Percentiles rank a stretch among this genome's conserved stretches.
Evolutionary conservation across 2,888 invertebrate species (phyloP).

Genomic region (Lycophotia porphyrea): DNA sequence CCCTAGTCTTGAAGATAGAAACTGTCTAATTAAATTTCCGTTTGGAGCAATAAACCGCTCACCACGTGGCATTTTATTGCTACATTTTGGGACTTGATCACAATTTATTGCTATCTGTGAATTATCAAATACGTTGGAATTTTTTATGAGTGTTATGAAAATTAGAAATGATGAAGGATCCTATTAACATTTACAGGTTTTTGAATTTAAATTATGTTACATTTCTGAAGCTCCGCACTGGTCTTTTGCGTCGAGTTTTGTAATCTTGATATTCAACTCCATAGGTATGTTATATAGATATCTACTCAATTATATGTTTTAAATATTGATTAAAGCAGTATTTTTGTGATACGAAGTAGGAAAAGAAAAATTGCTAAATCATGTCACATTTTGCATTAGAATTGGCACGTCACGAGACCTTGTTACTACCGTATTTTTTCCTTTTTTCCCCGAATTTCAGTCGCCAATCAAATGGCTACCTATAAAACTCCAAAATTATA

Average conservation of each 20-base stretch:
- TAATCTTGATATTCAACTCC: neutral
- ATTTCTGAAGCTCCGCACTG: conserved; percentile 3
- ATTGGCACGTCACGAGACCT: neutral
- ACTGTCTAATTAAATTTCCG: conserved; percentile 80
- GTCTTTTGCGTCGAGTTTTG: neutral
- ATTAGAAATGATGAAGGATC: conserved; percentile 49
- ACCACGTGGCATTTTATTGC: conserved; percentile 81
- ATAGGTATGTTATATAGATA: neutral
- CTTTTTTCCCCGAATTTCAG: conserved; percentile 13
- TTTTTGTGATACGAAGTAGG: neutral
- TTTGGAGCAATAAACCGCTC: conserved; percentile 77
- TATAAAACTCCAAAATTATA: conserved; percentile 44
- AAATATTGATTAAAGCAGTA: conserved; percentile 9
- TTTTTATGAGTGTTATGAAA: conserved; percentile 63
- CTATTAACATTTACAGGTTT: conserved; percentile 36
- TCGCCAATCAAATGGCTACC: conserved; percentile 43
- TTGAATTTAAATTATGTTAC: conserved; percentile 3
- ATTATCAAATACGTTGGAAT: conserved; percentile 69
- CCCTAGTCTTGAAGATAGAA: conserved; percentile 71
- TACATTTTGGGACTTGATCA: conserved; percentile 77
- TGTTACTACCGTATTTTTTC: conserved; percentile 21
- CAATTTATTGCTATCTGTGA: conserved; percentile 78
- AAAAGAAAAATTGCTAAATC: neutral
- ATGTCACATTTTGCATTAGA: neutral
- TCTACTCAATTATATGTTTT: conserved; percentile 2